Evolutionary conservation across 2,797 vertebrate genomes (phyloP).

Genomic region (Astyanax mexicanus): DNA sequence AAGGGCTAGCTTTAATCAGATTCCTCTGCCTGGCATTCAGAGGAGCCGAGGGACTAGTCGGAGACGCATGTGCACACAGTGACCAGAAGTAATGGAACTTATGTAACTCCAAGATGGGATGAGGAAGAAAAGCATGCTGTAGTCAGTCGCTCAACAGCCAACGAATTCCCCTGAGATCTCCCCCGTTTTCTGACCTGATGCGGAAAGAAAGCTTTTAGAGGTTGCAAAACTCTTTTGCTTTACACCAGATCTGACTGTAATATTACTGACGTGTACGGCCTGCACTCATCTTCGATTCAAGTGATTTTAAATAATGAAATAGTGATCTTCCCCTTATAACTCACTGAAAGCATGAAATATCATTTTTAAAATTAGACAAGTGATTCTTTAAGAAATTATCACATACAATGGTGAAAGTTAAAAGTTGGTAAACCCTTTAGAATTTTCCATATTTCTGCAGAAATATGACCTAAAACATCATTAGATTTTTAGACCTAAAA

Average conservation of each 20-base stretch:
- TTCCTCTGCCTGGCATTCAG: background rate
- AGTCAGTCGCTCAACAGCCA: background rate
- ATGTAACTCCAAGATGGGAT: slow-evolving; percentile 38
- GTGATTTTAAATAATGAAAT: background rate
- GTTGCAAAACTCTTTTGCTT: background rate
- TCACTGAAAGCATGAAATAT: too few relatives aligned
- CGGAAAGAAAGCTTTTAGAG: background rate
- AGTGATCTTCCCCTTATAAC: too few relatives aligned
- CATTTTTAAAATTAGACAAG: too few relatives aligned
- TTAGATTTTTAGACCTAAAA: too few relatives aligned
- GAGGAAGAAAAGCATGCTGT: slow-evolving; percentile 23
- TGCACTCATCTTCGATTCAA: background rate
- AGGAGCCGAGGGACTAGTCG: background rate
- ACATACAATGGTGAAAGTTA: too few relatives aligned
- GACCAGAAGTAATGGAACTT: slow-evolving; percentile 47
- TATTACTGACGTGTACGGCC: background rate
- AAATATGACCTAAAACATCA: too few relatives aligned
- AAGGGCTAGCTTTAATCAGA: background rate
- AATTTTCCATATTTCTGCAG: too few relatives aligned
- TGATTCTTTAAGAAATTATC: too few relatives aligned
- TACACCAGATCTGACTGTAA: too few relatives aligned
- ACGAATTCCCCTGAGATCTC: slow-evolving; percentile 31
- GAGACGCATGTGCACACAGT: slow-evolving; percentile 24
- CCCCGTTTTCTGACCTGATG: slow-evolving; percentile 18
- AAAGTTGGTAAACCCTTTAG: too few relatives aligned